Evolutionary conservation across 2,888 invertebrate species (phyloP), one percentile per base, ranked within the genome.

Genomic region (Mesoligia furuncula): DNA sequence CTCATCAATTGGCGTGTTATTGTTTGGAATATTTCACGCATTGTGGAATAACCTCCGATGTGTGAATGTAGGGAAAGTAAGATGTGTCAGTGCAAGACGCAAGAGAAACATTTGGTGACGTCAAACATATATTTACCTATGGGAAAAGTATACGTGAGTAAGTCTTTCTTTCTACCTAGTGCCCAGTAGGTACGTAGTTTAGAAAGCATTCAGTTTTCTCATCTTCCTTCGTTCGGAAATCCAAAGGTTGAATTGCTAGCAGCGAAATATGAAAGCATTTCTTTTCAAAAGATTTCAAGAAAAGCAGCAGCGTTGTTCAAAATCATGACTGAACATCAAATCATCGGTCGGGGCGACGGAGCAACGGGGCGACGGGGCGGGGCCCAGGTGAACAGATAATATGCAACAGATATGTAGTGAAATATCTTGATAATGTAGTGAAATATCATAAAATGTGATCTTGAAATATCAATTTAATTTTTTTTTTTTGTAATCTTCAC

Each of bases 31-130:
- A 70, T n/a, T 70, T 51, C 48, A 62, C n/a, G 8, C 11, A 42
- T 31, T 54, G 20, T 75, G 70, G 51, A 36, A 62, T 72, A 64
- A 84, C 61, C 79, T 15, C 15, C 9, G 24, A 24, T 17, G 42
- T 57, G 31, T 61, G 61, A 17, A 51, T 48, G 31, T 17, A 39
- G 17, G 68, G 48, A 61, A 64, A 77, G 59, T 48, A 36, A 36
- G 1, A 79, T 59, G 71, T 80, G 80, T 81, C 67, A 64, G 72
- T 66, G 45, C 42, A 57, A 83, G 48, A 57, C 54, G n/a, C n/a
- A 68, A 48, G 45, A 31, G 45, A 79, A 68, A 51, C 68, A 27
- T 67, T 36, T 36, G 5, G 11, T 66, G 69, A 78, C 69, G 84
- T 70, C 83, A 73, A 9, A 45, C 42, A n/a, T 39, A 36, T 48